Evolutionary conservation across 2,113 vertebrate species (phyloP).

Genomic region (Ardeotis arabs): DNA sequence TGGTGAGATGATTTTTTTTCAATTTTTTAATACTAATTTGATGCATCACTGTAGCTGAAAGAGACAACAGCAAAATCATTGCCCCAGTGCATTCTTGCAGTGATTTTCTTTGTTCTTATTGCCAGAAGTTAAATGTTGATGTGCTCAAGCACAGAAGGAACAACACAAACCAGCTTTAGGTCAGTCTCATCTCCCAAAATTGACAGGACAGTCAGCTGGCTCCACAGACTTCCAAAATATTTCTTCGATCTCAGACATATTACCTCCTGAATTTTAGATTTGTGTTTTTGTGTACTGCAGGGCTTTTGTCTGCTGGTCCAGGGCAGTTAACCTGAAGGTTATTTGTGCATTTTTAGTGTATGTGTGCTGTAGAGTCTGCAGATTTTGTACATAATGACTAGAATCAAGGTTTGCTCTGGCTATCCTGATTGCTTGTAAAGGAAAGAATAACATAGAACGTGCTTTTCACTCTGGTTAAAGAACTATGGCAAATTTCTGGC

Average conservation of each 20-base stretch:
- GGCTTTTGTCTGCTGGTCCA: background rate
- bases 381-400: background rate
- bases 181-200: background rate
- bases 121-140: background rate
- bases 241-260: fast-evolving
- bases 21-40: background rate
- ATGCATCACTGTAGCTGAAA: background rate
- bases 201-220: background rate
- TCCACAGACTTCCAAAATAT: background rate
- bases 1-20: background rate
- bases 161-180: background rate
- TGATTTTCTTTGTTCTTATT: background rate
- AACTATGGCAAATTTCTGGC: background rate
- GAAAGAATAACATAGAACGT: background rate
- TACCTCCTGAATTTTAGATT: background rate
- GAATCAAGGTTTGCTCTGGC: background rate
- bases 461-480: background rate
- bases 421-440: background rate
- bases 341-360: background rate
- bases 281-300: background rate
- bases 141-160: background rate
- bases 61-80: background rate
- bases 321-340: background rate
- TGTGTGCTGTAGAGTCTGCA: background rate
- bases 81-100: background rate